Conservation (phyloP, 2,113 vertebrate species). For the Garra rufa region DNA sequence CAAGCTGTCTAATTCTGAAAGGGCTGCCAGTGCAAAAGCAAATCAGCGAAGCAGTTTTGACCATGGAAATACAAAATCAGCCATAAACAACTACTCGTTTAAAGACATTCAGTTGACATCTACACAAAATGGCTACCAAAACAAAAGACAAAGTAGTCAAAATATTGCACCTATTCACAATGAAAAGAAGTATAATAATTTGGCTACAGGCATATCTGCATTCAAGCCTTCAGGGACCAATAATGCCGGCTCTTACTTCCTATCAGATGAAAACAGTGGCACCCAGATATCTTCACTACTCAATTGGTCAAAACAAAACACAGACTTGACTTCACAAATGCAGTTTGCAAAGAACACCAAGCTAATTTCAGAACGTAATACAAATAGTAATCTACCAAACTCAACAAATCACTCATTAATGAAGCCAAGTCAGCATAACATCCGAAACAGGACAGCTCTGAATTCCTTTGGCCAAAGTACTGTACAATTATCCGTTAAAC, state of each 20-base stretch:
- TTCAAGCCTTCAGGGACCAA: background rate
- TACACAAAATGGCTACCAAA: background rate
- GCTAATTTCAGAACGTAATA: background rate
- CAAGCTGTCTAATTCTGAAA: background rate
- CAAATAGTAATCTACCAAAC: background rate
- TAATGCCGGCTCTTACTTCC: background rate
- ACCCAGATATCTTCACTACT: background rate
- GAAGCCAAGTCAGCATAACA: background rate
- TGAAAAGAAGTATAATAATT: background rate
- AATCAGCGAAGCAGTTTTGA: background rate
- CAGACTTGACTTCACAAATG: background rate
- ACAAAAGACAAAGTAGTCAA: background rate
- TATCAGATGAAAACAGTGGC: background rate
- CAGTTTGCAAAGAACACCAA: background rate
- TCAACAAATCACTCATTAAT: background rate
- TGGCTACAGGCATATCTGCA: background rate
- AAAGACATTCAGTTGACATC: background rate
- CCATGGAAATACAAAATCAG: background rate
- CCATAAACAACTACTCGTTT: background rate
- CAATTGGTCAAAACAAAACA: background rate
- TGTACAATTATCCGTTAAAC: background rate
- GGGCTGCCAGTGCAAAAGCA: background rate
- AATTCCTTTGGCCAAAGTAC: background rate
- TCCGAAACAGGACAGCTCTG: background rate
- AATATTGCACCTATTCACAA: background rate